Percentiles rank a stretch among this genome's conserved stretches.
Evolutionary conservation across 1,140 invertebrate genomes (phyloP).

Genomic region (Neoseiulus cucumeris): DNA sequence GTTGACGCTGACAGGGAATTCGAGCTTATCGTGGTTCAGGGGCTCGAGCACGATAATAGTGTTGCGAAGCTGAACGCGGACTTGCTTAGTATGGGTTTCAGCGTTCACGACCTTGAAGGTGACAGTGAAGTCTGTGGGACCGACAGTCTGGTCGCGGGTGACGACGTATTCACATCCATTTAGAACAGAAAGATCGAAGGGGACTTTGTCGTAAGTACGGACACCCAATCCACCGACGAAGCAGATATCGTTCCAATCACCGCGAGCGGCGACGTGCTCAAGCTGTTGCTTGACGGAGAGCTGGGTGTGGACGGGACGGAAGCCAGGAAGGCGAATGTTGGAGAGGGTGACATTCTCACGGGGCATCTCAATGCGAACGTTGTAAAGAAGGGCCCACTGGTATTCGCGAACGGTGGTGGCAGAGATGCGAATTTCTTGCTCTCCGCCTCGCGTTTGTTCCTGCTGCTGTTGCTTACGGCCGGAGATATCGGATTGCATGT

Average conservation of each 20-base stretch:
- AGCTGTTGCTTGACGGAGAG: neutral
- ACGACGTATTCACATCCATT: neutral
- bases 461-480: neutral
- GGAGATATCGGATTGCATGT: neutral
- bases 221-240: neutral
- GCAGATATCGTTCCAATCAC: neutral
- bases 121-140: neutral
- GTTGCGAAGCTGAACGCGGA: neutral
- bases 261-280: neutral
- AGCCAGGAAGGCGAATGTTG: neutral
- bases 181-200: neutral
- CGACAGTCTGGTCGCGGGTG: neutral
- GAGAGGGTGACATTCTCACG: neutral
- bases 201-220: neutral
- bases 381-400: neutral
- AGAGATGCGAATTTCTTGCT: neutral
- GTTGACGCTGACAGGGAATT: neutral
- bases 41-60: neutral
- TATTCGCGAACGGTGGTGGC: neutral
- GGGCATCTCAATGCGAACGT: slow-evolving; percentile 4
- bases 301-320: neutral
- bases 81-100: neutral
- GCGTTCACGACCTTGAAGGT: neutral
- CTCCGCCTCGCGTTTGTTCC: neutral
- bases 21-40: neutral